Base-by-base conservation (phyloP, 1,140 invertebrate species). In the Drosophila burlai region DNA sequence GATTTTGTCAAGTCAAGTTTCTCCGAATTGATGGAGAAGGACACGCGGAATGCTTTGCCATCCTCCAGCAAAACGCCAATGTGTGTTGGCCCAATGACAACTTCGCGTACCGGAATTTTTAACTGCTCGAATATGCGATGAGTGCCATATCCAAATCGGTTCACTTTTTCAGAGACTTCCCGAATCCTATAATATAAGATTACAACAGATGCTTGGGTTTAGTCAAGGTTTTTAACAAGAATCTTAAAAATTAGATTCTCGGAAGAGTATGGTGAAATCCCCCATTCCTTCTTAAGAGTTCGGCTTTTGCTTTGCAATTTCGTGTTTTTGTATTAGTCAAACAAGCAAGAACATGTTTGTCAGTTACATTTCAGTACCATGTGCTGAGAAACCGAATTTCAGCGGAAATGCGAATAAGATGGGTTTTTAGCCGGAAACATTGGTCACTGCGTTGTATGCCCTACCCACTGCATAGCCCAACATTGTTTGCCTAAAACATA, bases 51-150 rank as follows among this genome's bases (percentile, higher is more conserved):
- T 52, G 99, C 96, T 86, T 97, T 95, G 42, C 98, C 98, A 95
- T 99, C 98, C 94, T 99, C 98, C 46, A 98, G 95, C 24, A 99
- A 94, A 73, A 99, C 95, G 62, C 98, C 98, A 90, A 99, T 96
- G 93, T 98, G 98, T 58, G 96, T 96, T 62, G 98, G 97, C 59
- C 97, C 97, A 67, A 99, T 96, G 29, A 97, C 97, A 86, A 98
- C 97, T 85, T 97, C 96, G 80, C 96, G 96, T 26, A 98, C 96
- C 10, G 95, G 94, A 79, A 95, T 95, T 93, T 97, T 96, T 38
- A 98, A 93, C 74, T 95, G 95, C 80, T 95, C 95, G 62, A 98
- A 95, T 63, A 96, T 96, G 68, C 96, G 95, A 77, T 97, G 96
- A 46, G 96, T 95, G 54, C 95, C 95, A 91, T 95, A 96, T 49